Percentiles rank a stretch among this genome's conserved stretches.
phyloP scores from a whole-genome alignment of 1,140 invertebrate genomes.

The Ceratosolen solmsi region DNA sequence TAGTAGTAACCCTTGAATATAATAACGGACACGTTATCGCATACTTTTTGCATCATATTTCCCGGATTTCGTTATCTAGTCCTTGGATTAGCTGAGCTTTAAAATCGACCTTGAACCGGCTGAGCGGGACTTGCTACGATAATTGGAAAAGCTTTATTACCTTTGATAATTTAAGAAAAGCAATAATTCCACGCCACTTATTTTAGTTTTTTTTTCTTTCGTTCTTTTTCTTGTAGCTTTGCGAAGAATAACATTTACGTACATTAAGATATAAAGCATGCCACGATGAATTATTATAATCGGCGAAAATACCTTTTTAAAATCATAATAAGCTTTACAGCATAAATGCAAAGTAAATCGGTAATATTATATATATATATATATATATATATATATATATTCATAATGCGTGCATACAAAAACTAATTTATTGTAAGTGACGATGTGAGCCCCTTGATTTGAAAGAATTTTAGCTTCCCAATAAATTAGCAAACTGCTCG shows the following conservation, averaged over 20 bases:
- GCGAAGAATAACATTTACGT: too few relatives aligned
- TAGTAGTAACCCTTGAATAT: slow-evolving; percentile 40
- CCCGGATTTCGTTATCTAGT: slow-evolving; percentile 50
- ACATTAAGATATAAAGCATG: too few relatives aligned
- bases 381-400: background rate
- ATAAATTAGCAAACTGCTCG: background rate
- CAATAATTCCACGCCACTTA: background rate
- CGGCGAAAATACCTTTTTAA: background rate
- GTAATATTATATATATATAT: background rate
- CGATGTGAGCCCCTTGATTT: background rate
- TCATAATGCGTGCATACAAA: background rate
- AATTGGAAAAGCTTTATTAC: slow-evolving; percentile 34
- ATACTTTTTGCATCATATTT: slow-evolving; percentile 41
- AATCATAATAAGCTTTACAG: background rate
- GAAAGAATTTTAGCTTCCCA: background rate
- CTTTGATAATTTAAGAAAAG: background rate
- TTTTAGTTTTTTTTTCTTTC: background rate
- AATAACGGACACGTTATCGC: slow-evolving; percentile 41
- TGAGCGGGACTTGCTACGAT: slow-evolving; percentile 5
- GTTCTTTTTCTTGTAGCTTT: too few relatives aligned
- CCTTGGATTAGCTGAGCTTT: slow-evolving; percentile 48
- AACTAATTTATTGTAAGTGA: background rate
- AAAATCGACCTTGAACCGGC: slow-evolving; percentile 23
- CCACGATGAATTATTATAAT: too few relatives aligned
- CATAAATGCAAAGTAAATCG: background rate